Evolutionary conservation across 2,888 invertebrate genomes (phyloP), one percentile per base, ranked within the genome.

Genomic region (Muscina levida): DNA sequence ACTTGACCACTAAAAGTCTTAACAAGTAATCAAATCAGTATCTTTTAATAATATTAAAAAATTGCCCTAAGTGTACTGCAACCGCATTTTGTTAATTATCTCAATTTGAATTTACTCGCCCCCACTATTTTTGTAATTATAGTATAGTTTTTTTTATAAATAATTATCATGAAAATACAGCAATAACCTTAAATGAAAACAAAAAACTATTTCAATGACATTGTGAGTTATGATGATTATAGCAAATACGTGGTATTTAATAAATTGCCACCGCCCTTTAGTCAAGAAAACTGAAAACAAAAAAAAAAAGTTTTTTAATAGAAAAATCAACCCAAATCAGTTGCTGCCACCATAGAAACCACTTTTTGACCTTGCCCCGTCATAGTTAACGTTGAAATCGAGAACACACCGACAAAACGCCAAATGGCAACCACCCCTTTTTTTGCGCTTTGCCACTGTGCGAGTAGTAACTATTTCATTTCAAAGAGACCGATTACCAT

Each of bases 321-420:
- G 19, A 19, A 22, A 62, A 2, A 62, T 13, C 42, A 13, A 57
- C 15, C 31, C 31, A 31, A n/a, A 22, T 31, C 15, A 17, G 37
- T 39, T 39, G 39, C 37, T 31, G 31, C 31, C 15, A 26, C 15
- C 19, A 37, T 24, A 6, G 39, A 39, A 77, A 74, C 81, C 77
- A 74, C 74, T 62, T 51, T 67, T 42, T 77, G 81, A 72, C 74
- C 81, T 81, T 81, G 77, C 73, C 72, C 73, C 59, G 77, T 67
- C 74, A 77, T 53, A 31, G 31, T 31, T 56, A 42, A 72, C 73
- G 17, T 53, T 62, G 71, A 72, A 74, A 81, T 68, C 62, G 67
- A 77, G 74, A 81, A 81, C 51, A 46, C 13, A 39, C 42, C 44
- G 44, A 44, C 31, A 56, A 31, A 57, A 42, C 62, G 22, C 15